Evolutionary conservation across 2,888 invertebrate species (phyloP).

Genomic region (Strigamia maritima): DNA sequence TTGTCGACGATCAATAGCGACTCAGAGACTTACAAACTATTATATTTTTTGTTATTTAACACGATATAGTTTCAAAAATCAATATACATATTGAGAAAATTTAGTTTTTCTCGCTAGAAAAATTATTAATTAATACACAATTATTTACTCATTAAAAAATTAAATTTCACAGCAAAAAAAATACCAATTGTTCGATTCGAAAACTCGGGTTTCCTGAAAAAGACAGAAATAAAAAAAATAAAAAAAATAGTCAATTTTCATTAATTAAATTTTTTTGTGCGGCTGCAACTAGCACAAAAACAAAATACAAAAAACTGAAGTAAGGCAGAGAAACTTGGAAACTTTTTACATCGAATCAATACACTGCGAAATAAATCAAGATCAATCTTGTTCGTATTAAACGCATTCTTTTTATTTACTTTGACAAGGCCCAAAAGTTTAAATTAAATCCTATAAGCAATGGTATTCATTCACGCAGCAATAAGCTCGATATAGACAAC

Average conservation of each 20-base stretch:
- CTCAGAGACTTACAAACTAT: not conserved
- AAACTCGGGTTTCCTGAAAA: not conserved
- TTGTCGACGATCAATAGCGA: conserved; percentile 19
- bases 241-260: not conserved
- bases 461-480: conserved; percentile 17
- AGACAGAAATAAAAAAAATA: not conserved
- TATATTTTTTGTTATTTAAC: not conserved
- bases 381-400: not conserved
- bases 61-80: not conserved
- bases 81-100: not conserved
- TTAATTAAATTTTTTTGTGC: not conserved
- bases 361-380: not conserved
- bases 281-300: not conserved
- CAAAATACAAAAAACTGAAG: not conserved
- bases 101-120: not conserved
- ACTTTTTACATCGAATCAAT: conserved; percentile 11
- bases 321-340: not conserved
- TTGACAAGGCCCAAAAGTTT: conserved; percentile 16
- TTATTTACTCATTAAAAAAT: not conserved
- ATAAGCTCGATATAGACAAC: conserved; percentile 8
- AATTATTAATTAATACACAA: not conserved
- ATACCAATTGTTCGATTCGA: not conserved
- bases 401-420: not conserved
- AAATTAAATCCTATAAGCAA: conserved; percentile 11
- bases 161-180: not conserved